phyloP scores from a whole-genome alignment of 1,140 invertebrate genomes.

The Drosophila murphyi region DNA sequence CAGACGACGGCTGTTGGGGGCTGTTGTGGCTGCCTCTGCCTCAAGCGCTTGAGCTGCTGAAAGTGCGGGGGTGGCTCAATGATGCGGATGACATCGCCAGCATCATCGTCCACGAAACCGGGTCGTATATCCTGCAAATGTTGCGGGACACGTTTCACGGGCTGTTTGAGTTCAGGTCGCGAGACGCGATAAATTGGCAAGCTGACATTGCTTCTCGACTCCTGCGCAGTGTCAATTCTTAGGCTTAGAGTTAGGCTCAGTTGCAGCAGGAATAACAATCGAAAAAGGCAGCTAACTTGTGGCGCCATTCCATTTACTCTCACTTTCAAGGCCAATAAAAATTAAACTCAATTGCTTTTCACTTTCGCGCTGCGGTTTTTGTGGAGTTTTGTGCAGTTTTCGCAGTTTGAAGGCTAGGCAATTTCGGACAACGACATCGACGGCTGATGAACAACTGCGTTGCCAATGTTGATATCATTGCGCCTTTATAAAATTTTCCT shows the following conservation, averaged over 20 bases:
- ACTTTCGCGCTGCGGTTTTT: constrained; percentile 53
- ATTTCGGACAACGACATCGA: constrained; percentile 34
- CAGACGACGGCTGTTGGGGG: constrained; percentile 41
- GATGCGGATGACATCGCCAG: constrained; percentile 75
- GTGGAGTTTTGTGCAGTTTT: no score
- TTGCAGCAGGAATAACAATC: constrained; percentile 20
- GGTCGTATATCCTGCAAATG: constrained; percentile 72
- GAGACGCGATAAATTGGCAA: constrained; percentile 57
- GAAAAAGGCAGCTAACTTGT: constrained; percentile 25
- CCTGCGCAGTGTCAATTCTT: constrained; percentile 40
- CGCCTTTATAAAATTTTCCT: constrained; percentile 78
- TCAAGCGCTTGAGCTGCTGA: constrained; percentile 63
- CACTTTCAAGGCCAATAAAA: constrained; percentile 56
- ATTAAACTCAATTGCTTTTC: constrained; percentile 50
- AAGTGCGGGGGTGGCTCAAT: constrained; percentile 74
- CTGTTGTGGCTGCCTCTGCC: constrained; percentile 31
- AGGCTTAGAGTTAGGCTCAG: constrained; percentile 14
- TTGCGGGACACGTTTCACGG: constrained; percentile 55
- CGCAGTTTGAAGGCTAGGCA: constrained; percentile 12
- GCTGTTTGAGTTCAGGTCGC: constrained; percentile 55
- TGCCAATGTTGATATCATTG: constrained; percentile 57
- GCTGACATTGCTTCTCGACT: background rate
- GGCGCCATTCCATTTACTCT: constrained; percentile 68
- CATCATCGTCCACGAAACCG: constrained; percentile 76
- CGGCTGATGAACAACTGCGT: constrained; percentile 65